phyloP scores from a whole-genome alignment of 2,113 vertebrate genomes.

The Hirundichthys speculiger region DNA sequence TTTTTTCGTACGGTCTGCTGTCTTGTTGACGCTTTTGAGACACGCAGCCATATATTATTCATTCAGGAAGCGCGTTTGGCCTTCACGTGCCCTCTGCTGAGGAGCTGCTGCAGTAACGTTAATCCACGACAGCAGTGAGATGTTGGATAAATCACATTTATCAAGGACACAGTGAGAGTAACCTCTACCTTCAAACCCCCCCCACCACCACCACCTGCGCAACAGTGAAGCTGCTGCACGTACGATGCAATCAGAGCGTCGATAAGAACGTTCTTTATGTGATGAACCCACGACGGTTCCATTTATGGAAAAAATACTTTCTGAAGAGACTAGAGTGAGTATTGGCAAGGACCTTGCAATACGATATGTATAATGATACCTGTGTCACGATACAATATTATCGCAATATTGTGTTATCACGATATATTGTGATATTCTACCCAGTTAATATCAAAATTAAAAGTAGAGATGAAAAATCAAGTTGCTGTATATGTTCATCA shows the following conservation, averaged over 20 bases:
- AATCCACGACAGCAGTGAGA: slow-evolving; percentile 44
- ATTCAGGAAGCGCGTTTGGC: slow-evolving; percentile 41
- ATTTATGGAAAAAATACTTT: background rate
- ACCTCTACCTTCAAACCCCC: slow-evolving; percentile 46
- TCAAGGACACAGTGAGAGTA: slow-evolving; percentile 59
- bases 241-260: slow-evolving; percentile 26
- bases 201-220: too few species aligned
- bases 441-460: too few species aligned
- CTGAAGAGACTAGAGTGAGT: too few species aligned
- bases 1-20: slow-evolving; percentile 5
- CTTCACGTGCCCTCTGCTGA: slow-evolving; percentile 51
- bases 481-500: too few species aligned
- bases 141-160: slow-evolving; percentile 39
- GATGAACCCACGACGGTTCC: background rate
- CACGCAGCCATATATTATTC: slow-evolving; percentile 49
- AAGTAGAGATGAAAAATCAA: too few species aligned
- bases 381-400: too few species aligned
- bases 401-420: too few species aligned
- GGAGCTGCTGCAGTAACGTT: slow-evolving; percentile 27
- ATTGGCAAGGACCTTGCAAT: too few species aligned
- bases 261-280: slow-evolving; percentile 9
- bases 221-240: slow-evolving; percentile 3
- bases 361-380: too few species aligned
- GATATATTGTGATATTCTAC: too few species aligned
- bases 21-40: slow-evolving; percentile 36